Percentiles rank a stretch among this genome's conserved stretches.
Conservation (phyloP, 2,888 invertebrate species). For the Mylabris sibirica region DNA sequence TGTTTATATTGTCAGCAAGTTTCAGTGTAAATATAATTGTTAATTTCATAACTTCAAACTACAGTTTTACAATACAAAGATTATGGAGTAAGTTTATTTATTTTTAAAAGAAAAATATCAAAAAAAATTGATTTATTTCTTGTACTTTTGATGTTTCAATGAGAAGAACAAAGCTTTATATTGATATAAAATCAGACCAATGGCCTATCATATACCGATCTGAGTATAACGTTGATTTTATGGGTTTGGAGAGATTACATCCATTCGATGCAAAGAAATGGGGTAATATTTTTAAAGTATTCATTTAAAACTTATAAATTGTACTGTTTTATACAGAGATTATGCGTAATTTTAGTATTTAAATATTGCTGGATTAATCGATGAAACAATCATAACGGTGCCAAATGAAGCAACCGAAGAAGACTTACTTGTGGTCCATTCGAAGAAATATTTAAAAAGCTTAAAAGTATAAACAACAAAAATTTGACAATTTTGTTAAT, state of each 20-base stretch:
- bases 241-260: conserved; percentile 84
- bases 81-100: conserved; percentile 14
- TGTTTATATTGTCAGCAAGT: conserved; percentile 24
- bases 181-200: conserved; percentile 67
- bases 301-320: conserved; percentile 14
- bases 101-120: too few relatives aligned
- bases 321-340: too few relatives aligned
- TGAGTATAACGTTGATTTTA: conserved; percentile 81
- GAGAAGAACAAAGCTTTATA: conserved; percentile 57
- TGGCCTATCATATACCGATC: conserved; percentile 83
- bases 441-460: conserved; percentile 75
- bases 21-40: not conserved
- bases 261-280: conserved; percentile 91
- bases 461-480: conserved; percentile 69
- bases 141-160: not conserved
- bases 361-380: conserved; percentile 69
- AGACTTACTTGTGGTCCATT: conserved; percentile 80
- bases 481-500: not conserved
- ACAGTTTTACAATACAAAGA: conserved; percentile 1
- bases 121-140: not conserved
- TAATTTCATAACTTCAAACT: conserved; percentile 11
- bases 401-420: conserved; percentile 76
- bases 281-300: conserved; percentile 76
- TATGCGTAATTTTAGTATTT: conserved; percentile 51
- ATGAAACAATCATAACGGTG: conserved; percentile 68